A percentile compares a stretch with the other conserved stretches of the same genome.
Conservation (phyloP, 1,140 invertebrate genomes). For the Lordiphosa collinella region DNA sequence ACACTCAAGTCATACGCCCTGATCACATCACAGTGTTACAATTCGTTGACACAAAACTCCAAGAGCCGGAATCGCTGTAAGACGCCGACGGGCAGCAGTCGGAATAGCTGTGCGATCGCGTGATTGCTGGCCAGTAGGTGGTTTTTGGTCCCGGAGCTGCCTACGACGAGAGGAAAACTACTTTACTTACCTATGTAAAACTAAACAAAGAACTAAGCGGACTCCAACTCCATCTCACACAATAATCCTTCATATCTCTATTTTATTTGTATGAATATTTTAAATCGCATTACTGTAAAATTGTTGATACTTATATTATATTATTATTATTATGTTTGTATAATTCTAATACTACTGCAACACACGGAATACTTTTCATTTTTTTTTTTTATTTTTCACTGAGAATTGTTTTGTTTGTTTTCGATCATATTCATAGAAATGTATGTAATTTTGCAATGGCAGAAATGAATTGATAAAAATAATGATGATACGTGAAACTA, state of each 20-base stretch:
- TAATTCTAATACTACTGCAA: constrained; percentile 62
- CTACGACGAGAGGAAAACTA: constrained; percentile 15
- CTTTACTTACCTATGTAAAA: constrained; percentile 54
- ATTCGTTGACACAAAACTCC: constrained; percentile 69
- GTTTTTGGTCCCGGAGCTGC: constrained; percentile 9
- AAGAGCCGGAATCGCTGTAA: constrained; percentile 78
- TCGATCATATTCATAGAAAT: not conserved
- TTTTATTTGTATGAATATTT: constrained; percentile 43
- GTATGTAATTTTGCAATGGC: constrained; percentile 9
- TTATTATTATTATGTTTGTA: constrained; percentile 67
- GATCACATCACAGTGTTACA: constrained; percentile 84
- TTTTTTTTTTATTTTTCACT: constrained; percentile 13
- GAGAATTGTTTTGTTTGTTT: constrained; percentile 19
- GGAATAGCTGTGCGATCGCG: constrained; percentile 78
- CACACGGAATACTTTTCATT: not conserved
- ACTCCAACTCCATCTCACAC: constrained; percentile 21
- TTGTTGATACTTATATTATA: constrained; percentile 51
- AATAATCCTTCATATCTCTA: not conserved
- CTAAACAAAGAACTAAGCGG: too few species aligned
- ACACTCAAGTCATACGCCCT: constrained; percentile 97
- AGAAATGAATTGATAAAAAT: constrained; percentile 50
- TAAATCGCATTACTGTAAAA: constrained; percentile 48
- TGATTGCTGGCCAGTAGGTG: constrained; percentile 74
- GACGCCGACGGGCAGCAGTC: constrained; percentile 71
- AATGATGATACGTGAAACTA: too few species aligned